Evolutionary conservation across 30 jellyfish, hydroid and myxozoan species (phyloP).

Genomic region (Sanderia malayensis): DNA sequence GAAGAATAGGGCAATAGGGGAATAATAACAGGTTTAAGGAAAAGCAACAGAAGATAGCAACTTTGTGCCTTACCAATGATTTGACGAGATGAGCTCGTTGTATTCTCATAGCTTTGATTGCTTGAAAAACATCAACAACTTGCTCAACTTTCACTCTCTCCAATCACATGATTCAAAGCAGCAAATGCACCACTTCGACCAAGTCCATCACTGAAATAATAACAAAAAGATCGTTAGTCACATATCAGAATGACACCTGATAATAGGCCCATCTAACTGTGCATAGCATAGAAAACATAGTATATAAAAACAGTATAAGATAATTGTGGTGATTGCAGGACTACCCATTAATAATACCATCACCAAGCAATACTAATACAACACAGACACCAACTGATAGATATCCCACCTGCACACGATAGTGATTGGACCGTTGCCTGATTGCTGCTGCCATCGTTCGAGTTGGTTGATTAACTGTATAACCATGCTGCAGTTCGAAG

Average conservation of each 20-base stretch:
- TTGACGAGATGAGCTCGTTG: conserved; percentile 92
- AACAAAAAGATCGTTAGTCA: too few species aligned
- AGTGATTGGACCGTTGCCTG: conserved; percentile 89
- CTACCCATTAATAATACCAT: too few species aligned
- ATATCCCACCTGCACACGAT: conserved; percentile 81
- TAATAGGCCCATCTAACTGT: neutral
- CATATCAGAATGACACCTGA: neutral
- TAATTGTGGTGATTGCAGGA: too few species aligned
- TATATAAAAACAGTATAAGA: neutral
- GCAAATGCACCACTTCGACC: conserved; percentile 98
- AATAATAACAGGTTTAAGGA: too few species aligned
- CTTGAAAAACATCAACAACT: conserved; percentile 89
- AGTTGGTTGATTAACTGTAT: conserved; percentile 52
- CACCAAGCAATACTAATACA: too few species aligned
- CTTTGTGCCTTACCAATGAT: conserved; percentile 82
- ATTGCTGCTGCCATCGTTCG: conserved; percentile 85
- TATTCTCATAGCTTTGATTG: conserved; percentile 83
- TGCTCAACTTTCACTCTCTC: conserved; percentile 75
- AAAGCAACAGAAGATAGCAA: too few species aligned
- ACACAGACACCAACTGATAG: too few species aligned
- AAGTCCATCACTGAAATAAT: conserved; percentile 74
- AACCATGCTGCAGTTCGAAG: conserved; percentile 49
- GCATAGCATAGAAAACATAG: neutral
- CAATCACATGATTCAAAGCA: conserved; percentile 70
- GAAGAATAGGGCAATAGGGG: too few species aligned